A percentile compares a stretch with the other conserved stretches of the same genome.
Evolutionary conservation across 1,140 invertebrate genomes (phyloP).

Genomic region (Coptotermes formosanus): DNA sequence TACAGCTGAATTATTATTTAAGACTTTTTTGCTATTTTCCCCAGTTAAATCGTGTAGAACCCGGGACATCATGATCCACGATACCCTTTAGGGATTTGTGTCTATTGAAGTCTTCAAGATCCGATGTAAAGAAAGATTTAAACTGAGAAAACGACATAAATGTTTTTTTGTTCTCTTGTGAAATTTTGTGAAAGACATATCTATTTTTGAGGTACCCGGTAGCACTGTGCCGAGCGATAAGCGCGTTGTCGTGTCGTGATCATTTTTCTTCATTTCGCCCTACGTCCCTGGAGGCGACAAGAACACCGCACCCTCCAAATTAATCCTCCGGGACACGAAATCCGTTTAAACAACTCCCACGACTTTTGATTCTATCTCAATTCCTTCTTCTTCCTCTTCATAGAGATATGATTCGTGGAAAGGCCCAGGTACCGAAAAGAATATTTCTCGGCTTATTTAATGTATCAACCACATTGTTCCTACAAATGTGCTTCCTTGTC

Average conservation of each 20-base stretch:
- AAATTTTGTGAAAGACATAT: background rate
- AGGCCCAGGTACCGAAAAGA: background rate
- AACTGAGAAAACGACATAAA: too few species aligned
- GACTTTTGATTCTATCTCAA: background rate
- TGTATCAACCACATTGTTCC: too few species aligned
- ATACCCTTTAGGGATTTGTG: too few species aligned
- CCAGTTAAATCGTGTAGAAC: too few species aligned
- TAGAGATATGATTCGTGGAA: background rate
- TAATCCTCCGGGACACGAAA: constrained; percentile 17
- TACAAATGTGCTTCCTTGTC: too few species aligned
- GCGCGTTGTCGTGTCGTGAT: constrained; percentile 1
- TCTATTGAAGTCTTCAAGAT: too few species aligned
- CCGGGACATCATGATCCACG: too few species aligned
- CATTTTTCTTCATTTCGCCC: constrained; percentile 18
- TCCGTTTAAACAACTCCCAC: constrained; percentile 11
- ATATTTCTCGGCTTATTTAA: too few species aligned
- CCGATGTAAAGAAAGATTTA: too few species aligned
- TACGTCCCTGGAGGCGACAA: constrained; percentile 5
- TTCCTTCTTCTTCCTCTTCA: constrained; percentile 3
- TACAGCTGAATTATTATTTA: too few species aligned
- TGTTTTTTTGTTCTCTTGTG: too few species aligned
- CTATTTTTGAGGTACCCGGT: background rate
- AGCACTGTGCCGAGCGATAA: background rate
- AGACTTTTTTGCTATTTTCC: too few species aligned
- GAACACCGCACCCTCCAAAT: constrained; percentile 4